Evolutionary conservation across 2,113 vertebrate genomes (phyloP), one percentile per base, ranked within the genome.

Genomic region (Eira barbara): DNA sequence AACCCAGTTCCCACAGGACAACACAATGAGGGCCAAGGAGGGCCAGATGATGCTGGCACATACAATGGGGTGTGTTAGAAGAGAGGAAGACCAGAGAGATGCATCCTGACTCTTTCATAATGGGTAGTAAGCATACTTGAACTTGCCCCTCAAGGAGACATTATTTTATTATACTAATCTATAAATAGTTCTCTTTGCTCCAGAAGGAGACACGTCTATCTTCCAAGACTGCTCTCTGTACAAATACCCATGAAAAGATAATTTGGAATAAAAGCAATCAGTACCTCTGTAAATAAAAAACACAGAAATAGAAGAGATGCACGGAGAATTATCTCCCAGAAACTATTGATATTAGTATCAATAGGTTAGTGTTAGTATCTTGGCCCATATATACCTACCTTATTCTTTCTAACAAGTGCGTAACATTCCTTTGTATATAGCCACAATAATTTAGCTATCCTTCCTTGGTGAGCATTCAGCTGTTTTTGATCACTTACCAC

Each of bases 11-110:
- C 55, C 52, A 55, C 6, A 55, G 42, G 20, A 20, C 29, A 89
- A 34, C 11, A 55, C 3, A 52, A 2, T 2, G 12, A 31, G 25
- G 11, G 42, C 13, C 0, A 42, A 4, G 2, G 7, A 25, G 25
- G 11, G n/a, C 13, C 0, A 42, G 3, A 7, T 34, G 57, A 59
- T 47, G 29, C 59, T 81, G n/a, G 7, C 10, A 65, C 45, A 18
- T 15, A 18, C 17, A 20, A n/a, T 9, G 29, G 34, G 25, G 20
- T 86, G 39, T 79, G 25, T 69, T 81, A 29, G 6, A 59, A 17
- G 1, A 83, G 5, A 92, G 14, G 17, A 47, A 27, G 10, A 4
- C 27, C 4, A 49, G 2, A 74, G n/a, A 20, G 20, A n/a, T 13
- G 13, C 1, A 76, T 29, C 42, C n/a, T 5, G 1, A 42, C 1